Base-by-base conservation (phyloP, 2,797 vertebrate genomes). In the Acanthiza pusilla region DNA sequence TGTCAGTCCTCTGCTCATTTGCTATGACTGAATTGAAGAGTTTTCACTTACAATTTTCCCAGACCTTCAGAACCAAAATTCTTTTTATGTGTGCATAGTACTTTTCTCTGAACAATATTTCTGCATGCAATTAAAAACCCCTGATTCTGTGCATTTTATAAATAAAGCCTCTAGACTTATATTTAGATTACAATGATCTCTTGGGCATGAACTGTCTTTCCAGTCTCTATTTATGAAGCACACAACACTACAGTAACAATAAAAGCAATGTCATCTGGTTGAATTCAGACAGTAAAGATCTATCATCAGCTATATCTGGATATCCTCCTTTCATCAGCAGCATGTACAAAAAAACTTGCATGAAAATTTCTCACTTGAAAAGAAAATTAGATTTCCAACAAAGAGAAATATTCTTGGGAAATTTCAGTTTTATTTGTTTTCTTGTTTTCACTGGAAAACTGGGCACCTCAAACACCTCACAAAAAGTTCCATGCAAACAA, bases 121-220 rank as follows among this genome's bases (percentile, higher is more conserved):
- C 75, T 91, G 72, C 53, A 71, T 32, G 60, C 54, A 87, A 71
- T 91, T 84, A 88, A 94, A 91, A 92, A 13, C 0, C 25, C 63
- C 51, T 67, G 53, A 95, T 85, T 74, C 75, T 91, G 75, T 80
- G 63, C 38, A 80, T 89, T 95, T 92, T 92, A 85, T 89, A 89
- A 96, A 93, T 95, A 93, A 93, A 94, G 45, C 61, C 57, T 82
- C 78, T 73, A 85, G 86, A 85, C 32, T 84, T 95, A 92, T 85
- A 94, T 95, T 95, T 96, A 93, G 91, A 96, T 94, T 87, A 95
- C 89, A 93, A 65, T 89, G 92, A 93, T 95, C 72, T 95, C 78
- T 91, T 91, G 89, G 78, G 87, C 75, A 60, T 85, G 78, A 92
- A 91, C 84, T 77, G 61, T 87, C 87, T 94, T 94, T 67, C 68